These are phyloP conservation scores for Crax fasciolata DNA, from an alignment of 2,797 vertebrate species.

Conservation along the genomic window DNA sequence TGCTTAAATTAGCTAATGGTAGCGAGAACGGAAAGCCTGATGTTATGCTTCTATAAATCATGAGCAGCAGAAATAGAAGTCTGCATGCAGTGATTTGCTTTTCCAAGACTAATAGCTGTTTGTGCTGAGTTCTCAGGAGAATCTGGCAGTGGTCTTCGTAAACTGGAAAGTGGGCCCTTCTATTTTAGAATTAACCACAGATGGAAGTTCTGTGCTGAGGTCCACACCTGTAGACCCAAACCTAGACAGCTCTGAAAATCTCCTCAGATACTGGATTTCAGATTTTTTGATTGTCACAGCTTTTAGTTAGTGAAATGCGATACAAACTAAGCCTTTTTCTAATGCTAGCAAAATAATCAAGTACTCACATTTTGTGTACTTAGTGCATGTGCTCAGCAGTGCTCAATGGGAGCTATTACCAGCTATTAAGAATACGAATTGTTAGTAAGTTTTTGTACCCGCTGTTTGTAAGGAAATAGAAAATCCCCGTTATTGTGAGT, in stretches of 20 bases:
- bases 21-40: background rate
- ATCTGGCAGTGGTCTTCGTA: background rate
- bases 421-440: background rate
- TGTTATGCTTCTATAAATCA: background rate
- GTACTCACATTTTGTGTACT: background rate
- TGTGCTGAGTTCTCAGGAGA: background rate
- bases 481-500: background rate
- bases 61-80: background rate
- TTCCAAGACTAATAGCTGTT: background rate
- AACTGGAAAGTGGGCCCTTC: background rate
- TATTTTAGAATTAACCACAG: background rate
- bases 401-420: background rate
- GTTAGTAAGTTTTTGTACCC: background rate
- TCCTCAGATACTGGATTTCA: background rate
- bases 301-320: background rate
- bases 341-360: background rate
- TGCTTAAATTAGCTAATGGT: slow-evolving; percentile 4
- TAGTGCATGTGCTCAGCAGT: background rate
- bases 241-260: background rate
- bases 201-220: background rate
- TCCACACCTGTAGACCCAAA: background rate
- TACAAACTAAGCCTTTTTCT: background rate
- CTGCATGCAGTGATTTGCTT: background rate
- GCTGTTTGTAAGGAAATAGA: background rate
- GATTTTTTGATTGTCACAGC: background rate